Conservation (phyloP, 92 coral and sea anemone genomes). For the Palythoa grandis region DNA sequence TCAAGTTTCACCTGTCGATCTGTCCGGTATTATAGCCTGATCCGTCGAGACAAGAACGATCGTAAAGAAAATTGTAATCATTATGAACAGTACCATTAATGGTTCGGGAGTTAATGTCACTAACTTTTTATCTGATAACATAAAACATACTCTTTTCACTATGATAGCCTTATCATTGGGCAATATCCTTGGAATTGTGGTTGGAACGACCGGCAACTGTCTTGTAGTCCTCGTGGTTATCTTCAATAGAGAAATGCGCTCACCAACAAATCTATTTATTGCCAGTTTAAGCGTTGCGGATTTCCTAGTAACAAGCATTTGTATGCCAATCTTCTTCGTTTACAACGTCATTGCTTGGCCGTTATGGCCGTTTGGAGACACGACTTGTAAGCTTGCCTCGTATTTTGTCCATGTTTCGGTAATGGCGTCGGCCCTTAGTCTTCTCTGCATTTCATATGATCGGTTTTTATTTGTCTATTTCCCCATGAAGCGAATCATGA, state of each 20-base stretch:
- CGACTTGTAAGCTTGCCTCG: conserved; percentile 63
- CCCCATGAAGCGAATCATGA: conserved; percentile 69
- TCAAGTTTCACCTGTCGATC: too few relatives aligned
- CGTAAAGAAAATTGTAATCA: background rate
- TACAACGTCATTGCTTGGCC: conserved; percentile 85
- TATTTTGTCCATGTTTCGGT: conserved; percentile 80
- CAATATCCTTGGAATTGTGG: conserved; percentile 51
- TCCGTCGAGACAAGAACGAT: too few relatives aligned
- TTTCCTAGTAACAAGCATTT: conserved; percentile 65
- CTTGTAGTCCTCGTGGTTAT: conserved; percentile 69
- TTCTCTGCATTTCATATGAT: conserved; percentile 77
- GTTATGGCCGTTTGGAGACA: conserved; percentile 74
- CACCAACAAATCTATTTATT: conserved; percentile 76
- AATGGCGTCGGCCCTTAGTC: conserved; percentile 83
- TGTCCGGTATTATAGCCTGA: too few relatives aligned
- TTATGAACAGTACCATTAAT: conserved; percentile 15
- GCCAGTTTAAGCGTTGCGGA: conserved; percentile 76
- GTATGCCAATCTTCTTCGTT: conserved; percentile 82
- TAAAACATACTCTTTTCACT: conserved; percentile 35
- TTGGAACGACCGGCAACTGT: conserved; percentile 72
- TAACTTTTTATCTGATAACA: background rate
- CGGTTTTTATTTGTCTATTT: conserved; percentile 71
- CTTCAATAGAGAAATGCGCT: conserved; percentile 72
- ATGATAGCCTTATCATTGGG: conserved; percentile 59
- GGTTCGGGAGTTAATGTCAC: conserved; percentile 23